These are phyloP conservation scores for Todiramphus saurophagus DNA, from an alignment of 2,113 vertebrate species.

Conservation along the genomic window DNA sequence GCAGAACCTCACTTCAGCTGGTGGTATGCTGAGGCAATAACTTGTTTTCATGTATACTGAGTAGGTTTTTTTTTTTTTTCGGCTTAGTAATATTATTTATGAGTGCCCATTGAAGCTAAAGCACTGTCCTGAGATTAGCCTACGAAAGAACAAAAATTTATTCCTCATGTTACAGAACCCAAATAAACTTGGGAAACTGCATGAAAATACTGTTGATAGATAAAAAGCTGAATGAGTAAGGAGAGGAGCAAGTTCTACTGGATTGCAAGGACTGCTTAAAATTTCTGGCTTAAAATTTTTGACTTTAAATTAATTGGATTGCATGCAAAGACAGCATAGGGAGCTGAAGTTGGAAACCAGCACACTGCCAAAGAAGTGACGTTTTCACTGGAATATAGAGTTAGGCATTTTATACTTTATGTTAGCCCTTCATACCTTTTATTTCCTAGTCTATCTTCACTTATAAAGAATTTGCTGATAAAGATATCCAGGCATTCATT, in stretches of 20 bases:
- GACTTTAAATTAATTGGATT: not conserved
- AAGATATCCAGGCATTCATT: not conserved
- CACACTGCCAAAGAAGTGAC: not conserved
- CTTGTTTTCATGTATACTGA: not conserved
- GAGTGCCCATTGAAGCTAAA: not conserved
- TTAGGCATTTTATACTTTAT: not conserved
- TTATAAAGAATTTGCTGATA: not conserved
- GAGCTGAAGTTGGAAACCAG: not conserved
- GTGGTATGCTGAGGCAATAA: not conserved
- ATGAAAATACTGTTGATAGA: not conserved
- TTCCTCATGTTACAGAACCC: not conserved
- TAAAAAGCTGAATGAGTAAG: not conserved
- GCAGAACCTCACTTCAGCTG: not conserved
- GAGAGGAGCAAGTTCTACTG: not conserved
- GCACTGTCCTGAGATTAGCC: not conserved
- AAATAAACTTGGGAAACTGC: not conserved
- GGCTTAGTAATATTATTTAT: not conserved
- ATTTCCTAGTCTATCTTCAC: not conserved
- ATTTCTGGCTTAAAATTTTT: not conserved
- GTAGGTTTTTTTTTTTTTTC: not conserved
- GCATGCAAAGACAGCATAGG: not conserved
- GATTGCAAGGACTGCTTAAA: not conserved
- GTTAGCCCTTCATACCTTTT: not conserved
- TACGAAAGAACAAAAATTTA: not conserved
- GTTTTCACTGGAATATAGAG: not conserved